These are phyloP conservation scores for Exephanes ischioxanthus DNA, from an alignment of 2,888 invertebrate genomes.

Conservation along the genomic window DNA sequence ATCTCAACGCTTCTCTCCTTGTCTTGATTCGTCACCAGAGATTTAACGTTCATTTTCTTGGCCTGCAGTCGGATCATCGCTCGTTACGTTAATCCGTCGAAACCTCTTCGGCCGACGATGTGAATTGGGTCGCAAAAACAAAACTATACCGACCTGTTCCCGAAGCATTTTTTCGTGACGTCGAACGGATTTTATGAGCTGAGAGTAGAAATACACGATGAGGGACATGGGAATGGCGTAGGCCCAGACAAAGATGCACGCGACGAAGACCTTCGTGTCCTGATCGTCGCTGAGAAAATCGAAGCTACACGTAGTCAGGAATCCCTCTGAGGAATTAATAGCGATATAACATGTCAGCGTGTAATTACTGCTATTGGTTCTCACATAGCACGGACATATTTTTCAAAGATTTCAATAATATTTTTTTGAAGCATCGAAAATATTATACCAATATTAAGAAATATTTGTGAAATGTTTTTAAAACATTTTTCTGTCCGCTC, in stretches of 20 bases:
- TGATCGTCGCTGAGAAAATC: conserved; percentile 93
- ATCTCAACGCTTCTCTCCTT: conserved; percentile 92
- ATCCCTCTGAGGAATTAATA: conserved; percentile 90
- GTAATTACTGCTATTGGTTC: background rate
- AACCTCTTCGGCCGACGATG: background rate
- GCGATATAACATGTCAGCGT: background rate
- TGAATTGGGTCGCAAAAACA: background rate
- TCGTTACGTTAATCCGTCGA: background rate
- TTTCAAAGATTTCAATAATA: background rate
- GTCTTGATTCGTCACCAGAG: conserved; percentile 90
- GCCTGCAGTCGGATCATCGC: conserved; percentile 86
- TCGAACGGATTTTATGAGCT: conserved; percentile 95
- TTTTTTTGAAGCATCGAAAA: background rate
- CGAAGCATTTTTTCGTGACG: conserved; percentile 93
- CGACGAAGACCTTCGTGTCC: conserved; percentile 92
- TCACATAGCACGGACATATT: background rate
- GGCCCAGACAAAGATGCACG: conserved; percentile 91
- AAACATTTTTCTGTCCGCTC: too few species aligned
- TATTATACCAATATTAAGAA: too few species aligned
- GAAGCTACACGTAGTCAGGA: conserved; percentile 93
- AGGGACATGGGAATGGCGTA: conserved; percentile 92
- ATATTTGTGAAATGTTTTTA: too few species aligned
- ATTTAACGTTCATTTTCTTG: conserved; percentile 96
- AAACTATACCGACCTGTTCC: conserved; percentile 86
- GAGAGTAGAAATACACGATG: conserved; percentile 94